Base-by-base conservation (phyloP, 2,797 vertebrate genomes). In the Enteromius anoplus region DNA sequence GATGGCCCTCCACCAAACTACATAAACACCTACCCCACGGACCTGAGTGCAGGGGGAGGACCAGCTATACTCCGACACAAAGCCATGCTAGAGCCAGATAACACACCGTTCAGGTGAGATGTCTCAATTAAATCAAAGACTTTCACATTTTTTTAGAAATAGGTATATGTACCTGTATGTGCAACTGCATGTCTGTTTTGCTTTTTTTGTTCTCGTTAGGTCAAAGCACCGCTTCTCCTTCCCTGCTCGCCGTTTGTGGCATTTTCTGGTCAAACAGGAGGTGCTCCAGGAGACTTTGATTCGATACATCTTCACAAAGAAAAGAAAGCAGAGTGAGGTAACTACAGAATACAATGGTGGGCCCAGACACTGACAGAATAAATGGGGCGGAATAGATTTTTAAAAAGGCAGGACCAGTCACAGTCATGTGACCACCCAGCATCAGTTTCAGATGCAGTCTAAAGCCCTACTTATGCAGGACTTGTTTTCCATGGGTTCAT, bases 271-370 rank as follows among this genome's bases (percentile, higher is more conserved):
- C 85, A 99, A 99, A 92, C 97, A 99, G 92, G 98, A 99, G 88
- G 90, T 97, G 78, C 96, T 99, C 83, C 98, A 99, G 86, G 98
- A 99, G 85, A 96, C 95, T 34, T 95, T 99, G 87, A 96, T 99
- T 88, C 96, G 97, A 90, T 99, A 98, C 17, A 98, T 98, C 91
- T 99, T 99, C 86, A 99, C 98, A 7, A 99, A 99, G 93, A 99
- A 97, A 92, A 97, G 98, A 92, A 99, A 98, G 91, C 97, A 98
- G 94, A 95, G 97, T 91, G 98, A 99, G 98, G 97, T 99, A 95
- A 94, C 87, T 34, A 76, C 60, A 47, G 19, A 81, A 37, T 19
- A 34, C 40, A 70, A 34, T 15, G 15, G 34, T 40, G 7, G 7
- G 32, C 37, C 29, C 14, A 12, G 14, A 17, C 15, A 26, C 29